Base-by-base conservation (phyloP, 2,888 invertebrate species). In the Scaptomyza caliginosa region DNA sequence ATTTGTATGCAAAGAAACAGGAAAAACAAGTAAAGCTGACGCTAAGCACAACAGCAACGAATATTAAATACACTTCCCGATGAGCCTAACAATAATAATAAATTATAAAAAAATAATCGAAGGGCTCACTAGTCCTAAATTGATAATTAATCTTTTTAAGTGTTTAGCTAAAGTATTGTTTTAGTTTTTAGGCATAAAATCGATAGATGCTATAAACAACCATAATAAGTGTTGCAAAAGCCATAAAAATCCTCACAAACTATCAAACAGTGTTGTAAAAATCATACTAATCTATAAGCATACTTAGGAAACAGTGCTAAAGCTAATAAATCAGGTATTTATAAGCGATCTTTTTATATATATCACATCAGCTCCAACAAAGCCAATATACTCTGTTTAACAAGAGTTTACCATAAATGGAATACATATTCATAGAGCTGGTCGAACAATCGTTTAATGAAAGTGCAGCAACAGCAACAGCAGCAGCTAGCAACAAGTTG, bases 401-500 rank as follows among this genome's bases (percentile, higher is more conserved):
- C 16, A 13, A 40, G 32, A 4, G 52, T 54, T 28, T 52, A 16
- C 38, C 34, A 26, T 13, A 34, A 32, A 28, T 34, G 59, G 34
- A 43, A 26, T n/a, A 52, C 23, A 55, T 51, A 60, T 65, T 30
- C 23, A 40, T 23, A 36, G 39, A 42, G 51, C 57, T 59, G 49
- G 46, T 58, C 56, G 38, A 28, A 56, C 58, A 39, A 21, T 21
- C 58, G 46, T 57, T 59, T 70, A 82, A 82, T 82, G 86, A 79
- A 79, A 79, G 78, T 79, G 79, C 83, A 77, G 26, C 59, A 43
- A 40, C 57, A n/a, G 48, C 64, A 46, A 54, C 56, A 66, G 49
- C 77, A 49, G 60, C 75, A 57, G 77, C 72, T 76, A 62, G 81
- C 86, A 80, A 84, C 80, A 84, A 86, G 87, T 84, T 80, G 87